Evolutionary conservation across 2,113 vertebrate species (phyloP).

Genomic region (Benitochromis conjunctus): DNA sequence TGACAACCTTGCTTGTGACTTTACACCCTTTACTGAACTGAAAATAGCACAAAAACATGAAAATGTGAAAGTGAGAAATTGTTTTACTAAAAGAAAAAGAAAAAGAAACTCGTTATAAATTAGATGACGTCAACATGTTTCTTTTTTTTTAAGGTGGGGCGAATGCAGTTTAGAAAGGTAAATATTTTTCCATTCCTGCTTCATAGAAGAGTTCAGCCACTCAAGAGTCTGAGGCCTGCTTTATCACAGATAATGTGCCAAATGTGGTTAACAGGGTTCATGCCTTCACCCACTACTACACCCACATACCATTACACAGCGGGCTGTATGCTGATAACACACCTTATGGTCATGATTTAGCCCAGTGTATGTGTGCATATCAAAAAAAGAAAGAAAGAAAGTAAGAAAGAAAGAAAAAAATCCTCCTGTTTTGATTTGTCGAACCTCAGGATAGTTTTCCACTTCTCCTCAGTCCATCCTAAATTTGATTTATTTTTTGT

Average conservation of each 20-base stretch:
- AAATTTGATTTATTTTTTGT: neutral
- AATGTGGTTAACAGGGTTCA: neutral
- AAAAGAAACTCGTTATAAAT: neutral
- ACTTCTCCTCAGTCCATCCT: neutral
- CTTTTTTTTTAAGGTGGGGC: neutral
- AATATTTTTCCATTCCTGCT: neutral
- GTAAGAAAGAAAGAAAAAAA: neutral
- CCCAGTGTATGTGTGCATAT: neutral
- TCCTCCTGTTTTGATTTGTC: neutral
- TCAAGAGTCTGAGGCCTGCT: neutral
- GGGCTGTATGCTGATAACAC: neutral
- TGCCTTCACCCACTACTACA: neutral
- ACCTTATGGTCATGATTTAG: neutral
- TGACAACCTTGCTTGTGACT: neutral
- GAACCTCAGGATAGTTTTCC: neutral
- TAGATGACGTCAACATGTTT: neutral
- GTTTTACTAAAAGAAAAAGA: neutral
- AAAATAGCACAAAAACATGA: neutral
- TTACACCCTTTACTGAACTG: neutral
- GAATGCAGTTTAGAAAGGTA: neutral
- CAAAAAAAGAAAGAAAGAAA: neutral
- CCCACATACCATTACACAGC: neutral
- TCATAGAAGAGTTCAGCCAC: neutral
- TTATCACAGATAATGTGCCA: neutral
- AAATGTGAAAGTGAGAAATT: neutral